A percentile compares a stretch with the other conserved stretches of the same genome.
Evolutionary conservation across 2,113 vertebrate genomes (phyloP).

Genomic region (Lynx canadensis): DNA sequence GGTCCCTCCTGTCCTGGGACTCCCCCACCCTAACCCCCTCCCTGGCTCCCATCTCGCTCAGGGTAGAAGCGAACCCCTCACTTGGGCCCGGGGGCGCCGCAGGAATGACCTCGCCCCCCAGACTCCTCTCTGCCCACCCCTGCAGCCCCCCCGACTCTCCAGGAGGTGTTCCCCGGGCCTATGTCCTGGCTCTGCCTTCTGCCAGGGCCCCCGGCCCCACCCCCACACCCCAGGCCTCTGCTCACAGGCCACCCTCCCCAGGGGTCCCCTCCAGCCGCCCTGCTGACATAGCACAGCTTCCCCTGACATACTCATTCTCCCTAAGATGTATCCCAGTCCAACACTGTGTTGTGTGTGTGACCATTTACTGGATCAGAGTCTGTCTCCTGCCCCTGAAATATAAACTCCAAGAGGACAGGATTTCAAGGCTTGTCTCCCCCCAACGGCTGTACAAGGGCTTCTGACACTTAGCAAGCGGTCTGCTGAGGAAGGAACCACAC

Average conservation of each 20-base stretch:
- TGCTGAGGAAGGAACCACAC: no score
- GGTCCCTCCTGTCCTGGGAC: not conserved
- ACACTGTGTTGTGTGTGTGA: not conserved
- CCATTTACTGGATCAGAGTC: not conserved
- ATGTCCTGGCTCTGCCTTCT: not conserved
- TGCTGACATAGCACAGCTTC: not conserved
- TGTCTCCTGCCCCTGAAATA: no score
- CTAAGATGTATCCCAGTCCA: not conserved
- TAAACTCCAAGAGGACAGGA: no score
- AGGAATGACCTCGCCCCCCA: not conserved
- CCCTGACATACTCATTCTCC: not conserved
- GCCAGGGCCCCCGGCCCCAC: rapidly evolving
- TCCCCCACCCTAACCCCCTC: not conserved
- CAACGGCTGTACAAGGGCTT: no score
- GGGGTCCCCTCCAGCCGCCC: no score
- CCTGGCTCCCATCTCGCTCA: not conserved
- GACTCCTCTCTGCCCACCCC: no score
- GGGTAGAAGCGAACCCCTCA: not conserved
- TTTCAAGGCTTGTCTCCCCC: no score
- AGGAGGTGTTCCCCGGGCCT: rapidly evolving
- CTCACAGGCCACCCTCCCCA: not conserved
- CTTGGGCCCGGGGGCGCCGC: rapidly evolving
- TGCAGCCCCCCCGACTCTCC: not conserved
- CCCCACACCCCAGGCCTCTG: not conserved
- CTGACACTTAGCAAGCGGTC: no score